Base-by-base conservation (phyloP, 2,113 vertebrate species). In the Callospermophilus lateralis region DNA sequence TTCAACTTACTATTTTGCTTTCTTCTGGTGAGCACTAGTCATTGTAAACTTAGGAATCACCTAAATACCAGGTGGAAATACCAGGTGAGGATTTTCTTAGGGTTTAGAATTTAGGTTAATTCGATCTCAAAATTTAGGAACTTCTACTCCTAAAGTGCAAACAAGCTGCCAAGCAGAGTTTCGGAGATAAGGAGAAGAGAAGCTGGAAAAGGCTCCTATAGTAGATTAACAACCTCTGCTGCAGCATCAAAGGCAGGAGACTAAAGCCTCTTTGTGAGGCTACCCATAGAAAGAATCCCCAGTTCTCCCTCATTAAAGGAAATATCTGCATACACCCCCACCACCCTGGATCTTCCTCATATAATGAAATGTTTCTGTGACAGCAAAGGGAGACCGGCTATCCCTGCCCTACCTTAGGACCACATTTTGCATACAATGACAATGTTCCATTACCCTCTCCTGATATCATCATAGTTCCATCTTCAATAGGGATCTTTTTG, bases 131-230 rank as follows among this genome's bases (percentile, higher is more conserved):
- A 70, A 65, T 61, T 13, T 37, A 63, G 61, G 45, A 30, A 42
- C 42, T 8, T 83, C 7, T 67, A 39, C 53, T 30, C 24, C 39
- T 67, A 8, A 61, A 73, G 37, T 83, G 20, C 81, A 90, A 78
- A 34, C 3, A 30, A 85, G 39, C 77, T 89, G 45, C 61, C 81
- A 11, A 63, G 63, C 20, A 37, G 70, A 90, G 85, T 79, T 32
- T 74, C 19, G 55, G 45, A 61, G 79, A 67, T 77, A 67, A 96
- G 70, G 30, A 34, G 94, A 88, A 80, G 78, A 30, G 65, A 93
- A 77, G 8, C 89, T 74, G 93, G 91, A 95, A 74, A 85, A 70
- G 67, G 73, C 28, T 78, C 9, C 68, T 16, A 28, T 58, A 45
- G 61, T 53, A 55, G 32, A n/a, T 76, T 65, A 24, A 61, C 84